Evolutionary conservation across 2,888 invertebrate species (phyloP), one percentile per base, ranked within the genome.

Genomic region (Adineta ricciae): DNA sequence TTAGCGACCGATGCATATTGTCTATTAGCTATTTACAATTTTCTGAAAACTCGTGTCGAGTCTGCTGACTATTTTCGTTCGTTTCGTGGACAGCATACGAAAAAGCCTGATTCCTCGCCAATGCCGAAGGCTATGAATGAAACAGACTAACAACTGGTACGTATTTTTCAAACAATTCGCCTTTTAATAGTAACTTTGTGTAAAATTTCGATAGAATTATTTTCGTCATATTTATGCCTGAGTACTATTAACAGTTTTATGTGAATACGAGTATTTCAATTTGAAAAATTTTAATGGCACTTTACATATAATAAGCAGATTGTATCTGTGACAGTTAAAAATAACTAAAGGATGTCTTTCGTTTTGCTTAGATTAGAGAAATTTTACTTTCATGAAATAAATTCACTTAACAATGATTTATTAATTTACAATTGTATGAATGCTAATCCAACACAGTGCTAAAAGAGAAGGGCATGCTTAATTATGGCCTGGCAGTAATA

Each of bases 401-500:
- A 32, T 64, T 27, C 9, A 64, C 14, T 64, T 27, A 27, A 64
- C 27, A 64, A 64, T 64, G 32, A 64, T 64, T 64, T 64, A 64
- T n/a, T 32, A 32, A 64, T 64, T 14, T 64, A 64, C 64, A 64
- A 27, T 32, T 27, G 32, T 32, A 64, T 64, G 64, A 64, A 64
- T 64, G 14, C 11, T 27, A 64, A 9, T n/a, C 27, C 64, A 64
- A 64, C 32, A 27, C 64, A 64, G 32, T 64, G 27, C 64, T 64
- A 14, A 64, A 64, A 27, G 27, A 64, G 27, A 64, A 64, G 27
- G 64, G 64, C 64, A 64, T 64, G 64, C 64, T 64, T 64, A 64
- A 64, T 64, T 27, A 64, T 64, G 27, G 64, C 64, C 64, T 64
- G 64, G 64, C 27, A 64, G 64, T 64, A 64, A 64, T 64, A 64